A percentile compares a stretch with the other conserved stretches of the same genome.
These are phyloP conservation scores for Ceratosolen fusciceps DNA, from an alignment of 1,140 invertebrate genomes.

Conservation along the genomic window DNA sequence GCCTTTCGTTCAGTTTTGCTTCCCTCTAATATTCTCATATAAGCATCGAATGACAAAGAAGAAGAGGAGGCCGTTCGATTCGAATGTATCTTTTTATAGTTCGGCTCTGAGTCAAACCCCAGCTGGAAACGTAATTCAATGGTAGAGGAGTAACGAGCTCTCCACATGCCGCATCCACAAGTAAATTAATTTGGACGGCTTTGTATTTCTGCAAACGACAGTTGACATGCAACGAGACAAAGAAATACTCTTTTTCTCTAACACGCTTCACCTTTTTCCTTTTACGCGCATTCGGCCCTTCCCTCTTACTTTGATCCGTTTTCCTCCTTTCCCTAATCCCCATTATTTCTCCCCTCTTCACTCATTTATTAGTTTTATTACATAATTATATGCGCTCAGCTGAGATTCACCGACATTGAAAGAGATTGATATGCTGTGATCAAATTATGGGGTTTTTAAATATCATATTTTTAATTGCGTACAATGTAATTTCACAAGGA, in stretches of 20 bases:
- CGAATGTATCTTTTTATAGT: constrained; percentile 5
- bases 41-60: too few relatives aligned
- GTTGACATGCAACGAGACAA: constrained; percentile 37
- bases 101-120: neutral
- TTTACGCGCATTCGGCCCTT: neutral
- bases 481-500: too few relatives aligned
- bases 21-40: too few relatives aligned
- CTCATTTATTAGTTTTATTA: neutral
- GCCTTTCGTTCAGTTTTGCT: too few relatives aligned
- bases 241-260: neutral
- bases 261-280: neutral
- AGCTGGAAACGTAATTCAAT: constrained; percentile 31
- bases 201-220: constrained; percentile 37
- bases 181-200: constrained; percentile 44
- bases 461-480: too few relatives aligned
- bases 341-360: too few relatives aligned
- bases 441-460: too few relatives aligned
- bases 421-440: too few relatives aligned
- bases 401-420: too few relatives aligned
- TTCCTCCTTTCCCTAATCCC: neutral
- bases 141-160: constrained; percentile 11
- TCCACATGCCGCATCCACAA: neutral
- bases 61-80: too few relatives aligned
- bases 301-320: neutral
- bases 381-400: neutral